A percentile compares a stretch with the other conserved stretches of the same genome.
Evolutionary conservation across 2,113 vertebrate genomes (phyloP).

Genomic region (Nesoenas mayeri): DNA sequence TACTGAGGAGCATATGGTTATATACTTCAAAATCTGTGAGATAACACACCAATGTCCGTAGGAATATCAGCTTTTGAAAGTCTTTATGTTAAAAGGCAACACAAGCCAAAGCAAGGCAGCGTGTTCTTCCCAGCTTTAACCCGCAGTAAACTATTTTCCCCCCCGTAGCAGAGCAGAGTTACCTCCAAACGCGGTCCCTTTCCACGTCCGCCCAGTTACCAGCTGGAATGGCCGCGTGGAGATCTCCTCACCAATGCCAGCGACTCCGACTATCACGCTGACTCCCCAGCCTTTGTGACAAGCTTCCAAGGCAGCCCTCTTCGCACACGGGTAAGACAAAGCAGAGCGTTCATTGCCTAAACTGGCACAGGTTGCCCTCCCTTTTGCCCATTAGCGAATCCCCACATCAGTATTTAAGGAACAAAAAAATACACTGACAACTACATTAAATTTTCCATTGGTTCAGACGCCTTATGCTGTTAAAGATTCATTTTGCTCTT

Average conservation of each 20-base stretch:
- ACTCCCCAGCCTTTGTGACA: conserved; percentile 85
- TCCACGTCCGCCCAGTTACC: conserved; percentile 82
- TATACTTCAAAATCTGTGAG: not conserved
- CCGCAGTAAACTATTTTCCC: not conserved
- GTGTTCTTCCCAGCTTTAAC: not conserved
- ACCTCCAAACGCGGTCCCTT: conserved; percentile 85
- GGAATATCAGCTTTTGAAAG: not conserved
- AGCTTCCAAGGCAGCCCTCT: conserved; percentile 82
- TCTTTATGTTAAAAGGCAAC: not conserved
- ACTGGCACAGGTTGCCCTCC: not conserved
- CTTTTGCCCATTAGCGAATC: not conserved
- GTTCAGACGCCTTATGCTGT: not conserved
- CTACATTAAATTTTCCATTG: not conserved
- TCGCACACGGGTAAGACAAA: not conserved
- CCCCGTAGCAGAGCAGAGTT: not conserved
- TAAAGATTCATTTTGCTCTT: not conserved
- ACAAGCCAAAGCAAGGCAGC: not conserved
- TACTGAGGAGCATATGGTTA: not conserved
- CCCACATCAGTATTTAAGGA: not conserved
- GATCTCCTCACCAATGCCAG: conserved; percentile 79
- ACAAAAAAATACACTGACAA: not conserved
- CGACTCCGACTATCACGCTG: conserved; percentile 81
- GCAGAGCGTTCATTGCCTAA: not conserved
- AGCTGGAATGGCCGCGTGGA: conserved; percentile 83
- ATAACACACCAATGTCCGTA: not conserved